Evolutionary conservation across 1,140 invertebrate genomes (phyloP), one percentile per base, ranked within the genome.

Genomic region (Drosophila navojoa): DNA sequence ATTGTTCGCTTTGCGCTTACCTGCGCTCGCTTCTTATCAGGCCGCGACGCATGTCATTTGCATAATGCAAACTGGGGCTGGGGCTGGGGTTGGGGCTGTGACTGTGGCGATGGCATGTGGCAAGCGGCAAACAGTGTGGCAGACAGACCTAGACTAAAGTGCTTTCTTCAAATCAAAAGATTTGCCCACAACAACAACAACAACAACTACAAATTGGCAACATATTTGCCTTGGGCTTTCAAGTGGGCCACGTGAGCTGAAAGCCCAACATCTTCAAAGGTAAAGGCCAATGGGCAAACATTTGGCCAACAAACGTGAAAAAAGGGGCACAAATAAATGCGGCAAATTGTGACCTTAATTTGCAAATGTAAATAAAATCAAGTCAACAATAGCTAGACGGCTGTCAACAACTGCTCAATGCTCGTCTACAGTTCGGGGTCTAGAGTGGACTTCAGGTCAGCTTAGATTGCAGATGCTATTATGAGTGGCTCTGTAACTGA

Each of bases 321-420:
- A 44, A 27, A 13, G 25, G 42, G 15, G 27, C 61, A 15, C 58
- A 85, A 85, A 71, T 67, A 85, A 86, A 77, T 71, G 77, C 75
- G 62, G 63, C 73, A 85, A 85, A 79, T 80, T 90, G 86, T 90
- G 90, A 91, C 90, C 90, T 91, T 90, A 91, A 91, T 91, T 91
- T 91, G 90, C 64, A 62, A 89, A 91, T 84, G 79, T 89, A 90
- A 91, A 91, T 77, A 90, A 69, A 73, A 77, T 62, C 25, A 45
- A 64, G 15, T 38, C 7, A 55, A 50, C 10, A 15, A 50, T 4
- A 5, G 13, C 22, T 16, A 11, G 25, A 59, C 2, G 15, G 59
- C 3, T 4, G 44, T 38, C 35, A 38, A 38, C 35, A 10, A 38
- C 35, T 38, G 35, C 35, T 0, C 2, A 3, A 38, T 38, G 11